Conservation (phyloP, 2,888 invertebrate genomes). For the Malacosoma neustria region DNA sequence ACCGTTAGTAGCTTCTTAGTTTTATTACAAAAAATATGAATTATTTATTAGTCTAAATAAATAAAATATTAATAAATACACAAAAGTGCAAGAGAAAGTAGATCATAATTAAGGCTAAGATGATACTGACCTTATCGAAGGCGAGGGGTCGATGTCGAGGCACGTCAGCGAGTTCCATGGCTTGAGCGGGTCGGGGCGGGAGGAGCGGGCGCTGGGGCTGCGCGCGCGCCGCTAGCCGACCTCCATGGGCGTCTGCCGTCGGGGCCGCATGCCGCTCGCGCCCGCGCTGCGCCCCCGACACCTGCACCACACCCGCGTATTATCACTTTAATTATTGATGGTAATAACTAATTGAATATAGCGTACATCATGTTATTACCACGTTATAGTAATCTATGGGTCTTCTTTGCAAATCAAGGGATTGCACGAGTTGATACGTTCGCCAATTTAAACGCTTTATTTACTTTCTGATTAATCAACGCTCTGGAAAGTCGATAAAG, state of each 20-base stretch:
- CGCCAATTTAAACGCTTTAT: no score
- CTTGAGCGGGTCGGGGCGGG: slow-evolving; percentile 79
- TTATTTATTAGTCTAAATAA: no score
- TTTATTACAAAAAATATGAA: no score
- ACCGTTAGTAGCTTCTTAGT: no score
- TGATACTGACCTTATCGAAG: slow-evolving; percentile 80
- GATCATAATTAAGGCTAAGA: not conserved
- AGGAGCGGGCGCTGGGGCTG: slow-evolving; percentile 77
- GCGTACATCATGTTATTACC: not conserved
- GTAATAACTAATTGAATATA: not conserved
- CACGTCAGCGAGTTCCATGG: slow-evolving; percentile 73
- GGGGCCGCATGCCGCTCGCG: slow-evolving; percentile 88
- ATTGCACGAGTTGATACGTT: no score
- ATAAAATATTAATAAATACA: no score
- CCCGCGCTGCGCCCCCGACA: slow-evolving; percentile 86
- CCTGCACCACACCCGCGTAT: slow-evolving; percentile 51
- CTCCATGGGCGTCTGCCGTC: slow-evolving; percentile 89
- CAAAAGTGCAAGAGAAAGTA: not conserved
- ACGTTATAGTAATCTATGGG: not conserved
- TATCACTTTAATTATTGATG: slow-evolving; percentile 1
- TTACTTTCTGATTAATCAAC: no score
- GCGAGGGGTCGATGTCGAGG: slow-evolving; percentile 79
- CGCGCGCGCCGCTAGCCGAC: slow-evolving; percentile 82
- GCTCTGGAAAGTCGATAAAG: no score
- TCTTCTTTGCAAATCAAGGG: no score